A percentile compares a stretch with the other conserved stretches of the same genome.
These are phyloP conservation scores for Zophobas atratus DNA, from an alignment of 1,140 invertebrate species.

Conservation along the genomic window DNA sequence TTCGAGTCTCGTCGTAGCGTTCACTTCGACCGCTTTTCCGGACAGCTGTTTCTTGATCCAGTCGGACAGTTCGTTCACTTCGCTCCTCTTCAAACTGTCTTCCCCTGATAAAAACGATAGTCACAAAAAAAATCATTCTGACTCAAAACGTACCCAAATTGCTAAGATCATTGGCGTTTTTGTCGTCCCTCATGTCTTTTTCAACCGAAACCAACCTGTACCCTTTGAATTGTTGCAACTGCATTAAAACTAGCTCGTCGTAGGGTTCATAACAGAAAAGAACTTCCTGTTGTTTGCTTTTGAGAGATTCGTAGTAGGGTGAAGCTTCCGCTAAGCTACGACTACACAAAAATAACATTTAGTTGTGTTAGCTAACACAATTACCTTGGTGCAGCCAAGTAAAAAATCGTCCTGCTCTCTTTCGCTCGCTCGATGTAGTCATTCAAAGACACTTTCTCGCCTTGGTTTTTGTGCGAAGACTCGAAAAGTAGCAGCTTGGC, in stretches of 20 bases:
- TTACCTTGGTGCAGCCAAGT: constrained; percentile 93
- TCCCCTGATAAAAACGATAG: constrained; percentile 69
- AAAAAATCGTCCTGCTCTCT: constrained; percentile 90
- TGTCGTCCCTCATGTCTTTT: constrained; percentile 90
- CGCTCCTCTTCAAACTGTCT: constrained; percentile 78
- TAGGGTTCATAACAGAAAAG: constrained; percentile 96
- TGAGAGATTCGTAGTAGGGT: constrained; percentile 95
- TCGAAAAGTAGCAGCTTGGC: constrained; percentile 93
- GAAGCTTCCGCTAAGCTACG: constrained; percentile 92
- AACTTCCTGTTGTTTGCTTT: constrained; percentile 90
- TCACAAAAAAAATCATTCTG: constrained; percentile 22
- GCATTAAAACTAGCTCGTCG: constrained; percentile 95
- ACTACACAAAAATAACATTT: constrained; percentile 71
- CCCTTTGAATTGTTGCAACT: constrained; percentile 87
- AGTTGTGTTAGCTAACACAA: background rate
- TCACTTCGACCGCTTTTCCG: constrained; percentile 86
- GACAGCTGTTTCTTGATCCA: constrained; percentile 85
- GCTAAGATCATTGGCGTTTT: constrained; percentile 72
- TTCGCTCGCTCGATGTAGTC: constrained; percentile 86
- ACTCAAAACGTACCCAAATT: constrained; percentile 66
- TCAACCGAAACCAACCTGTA: constrained; percentile 91
- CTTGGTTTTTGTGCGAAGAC: constrained; percentile 84
- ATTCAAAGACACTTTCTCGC: constrained; percentile 84
- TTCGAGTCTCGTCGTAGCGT: constrained; percentile 87
- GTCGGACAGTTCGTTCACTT: constrained; percentile 83